Evolutionary conservation across 2,797 vertebrate species (phyloP).

Genomic region (Etheostoma perlongum): DNA sequence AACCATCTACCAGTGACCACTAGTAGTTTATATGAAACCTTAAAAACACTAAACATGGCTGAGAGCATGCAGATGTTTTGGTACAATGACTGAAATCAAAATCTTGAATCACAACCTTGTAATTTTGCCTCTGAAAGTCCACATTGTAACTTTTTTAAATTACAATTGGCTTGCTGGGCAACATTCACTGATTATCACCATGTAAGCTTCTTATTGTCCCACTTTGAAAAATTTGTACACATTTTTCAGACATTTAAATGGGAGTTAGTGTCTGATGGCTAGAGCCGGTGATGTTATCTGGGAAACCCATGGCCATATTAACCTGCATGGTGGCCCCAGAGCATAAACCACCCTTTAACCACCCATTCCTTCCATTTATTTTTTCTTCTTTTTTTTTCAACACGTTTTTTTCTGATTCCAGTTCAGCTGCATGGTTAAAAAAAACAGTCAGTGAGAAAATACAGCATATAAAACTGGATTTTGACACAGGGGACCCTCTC

Average conservation of each 20-base stretch:
- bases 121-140: not conserved
- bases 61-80: conserved; percentile 1
- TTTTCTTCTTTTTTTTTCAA: no score
- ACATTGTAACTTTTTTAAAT: not conserved
- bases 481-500: not conserved
- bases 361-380: not conserved
- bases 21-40: not conserved
- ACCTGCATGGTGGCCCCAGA: not conserved
- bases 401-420: not conserved
- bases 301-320: not conserved
- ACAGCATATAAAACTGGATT: not conserved
- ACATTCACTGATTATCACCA: not conserved
- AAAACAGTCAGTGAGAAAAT: not conserved
- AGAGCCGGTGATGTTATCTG: not conserved
- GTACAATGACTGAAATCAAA: not conserved
- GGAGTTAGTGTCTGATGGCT: not conserved
- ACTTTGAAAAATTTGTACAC: not conserved
- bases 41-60: not conserved
- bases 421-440: not conserved
- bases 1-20: not conserved
- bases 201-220: not conserved
- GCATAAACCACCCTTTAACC: not conserved
- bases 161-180: not conserved
- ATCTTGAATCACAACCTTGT: not conserved
- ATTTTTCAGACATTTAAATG: not conserved